These are phyloP conservation scores for Lepidocolaptes lacrymiger DNA, from an alignment of 2,797 vertebrate genomes.

Conservation along the genomic window DNA sequence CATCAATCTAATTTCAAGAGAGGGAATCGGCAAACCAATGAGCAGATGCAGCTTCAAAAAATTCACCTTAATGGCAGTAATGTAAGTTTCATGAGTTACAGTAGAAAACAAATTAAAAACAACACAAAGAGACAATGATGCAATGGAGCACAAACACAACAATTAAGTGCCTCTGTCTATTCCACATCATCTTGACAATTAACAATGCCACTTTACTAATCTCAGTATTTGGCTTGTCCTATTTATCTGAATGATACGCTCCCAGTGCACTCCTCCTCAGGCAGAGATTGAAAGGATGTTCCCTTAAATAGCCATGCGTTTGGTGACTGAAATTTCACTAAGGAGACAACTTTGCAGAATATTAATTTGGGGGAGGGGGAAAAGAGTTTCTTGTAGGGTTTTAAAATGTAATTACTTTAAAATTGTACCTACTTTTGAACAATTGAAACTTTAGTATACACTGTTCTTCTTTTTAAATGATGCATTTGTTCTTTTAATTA, in stretches of 20 bases:
- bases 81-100: conserved; percentile 68
- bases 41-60: conserved; percentile 63
- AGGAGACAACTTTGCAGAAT: neutral
- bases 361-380: neutral
- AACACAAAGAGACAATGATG: conserved; percentile 66
- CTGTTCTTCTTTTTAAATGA: neutral
- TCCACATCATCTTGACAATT: conserved; percentile 62
- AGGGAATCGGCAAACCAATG: conserved; percentile 64
- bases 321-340: conserved; percentile 18
- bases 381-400: neutral
- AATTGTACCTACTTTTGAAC: neutral
- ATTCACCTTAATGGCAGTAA: conserved; percentile 69
- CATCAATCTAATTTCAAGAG: conserved; percentile 76
- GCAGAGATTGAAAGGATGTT: neutral
- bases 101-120: conserved; percentile 73
- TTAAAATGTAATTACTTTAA: conserved; percentile 19
- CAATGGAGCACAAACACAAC: conserved; percentile 54
- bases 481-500: neutral
- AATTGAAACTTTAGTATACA: neutral
- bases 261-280: neutral
- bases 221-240: conserved; percentile 18
- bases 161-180: conserved; percentile 51
- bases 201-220: conserved; percentile 45
- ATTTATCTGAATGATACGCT: conserved; percentile 28
- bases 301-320: neutral